Conservation (phyloP, 2,888 invertebrate genomes). For the Caenorhabditis virilis region DNA sequence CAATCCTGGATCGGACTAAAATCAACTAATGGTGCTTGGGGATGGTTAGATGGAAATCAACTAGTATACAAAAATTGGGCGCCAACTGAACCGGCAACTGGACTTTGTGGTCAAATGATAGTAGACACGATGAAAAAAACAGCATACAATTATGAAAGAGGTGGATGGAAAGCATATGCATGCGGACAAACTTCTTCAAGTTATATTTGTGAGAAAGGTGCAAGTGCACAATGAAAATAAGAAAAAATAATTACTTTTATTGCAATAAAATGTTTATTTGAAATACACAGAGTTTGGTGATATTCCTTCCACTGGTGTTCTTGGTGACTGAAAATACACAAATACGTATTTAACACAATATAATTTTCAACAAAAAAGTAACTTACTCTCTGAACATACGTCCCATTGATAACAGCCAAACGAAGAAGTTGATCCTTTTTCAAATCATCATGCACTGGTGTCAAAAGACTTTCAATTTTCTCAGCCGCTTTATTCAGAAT, state of each 20-base stretch:
- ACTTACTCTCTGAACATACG: conserved; percentile 69
- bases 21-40: conserved; percentile 7
- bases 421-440: conserved; percentile 98
- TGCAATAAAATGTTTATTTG: neutral
- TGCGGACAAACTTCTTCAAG: conserved; percentile 11
- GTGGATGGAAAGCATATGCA: conserved; percentile 24
- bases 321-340: neutral
- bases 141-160: conserved; percentile 19
- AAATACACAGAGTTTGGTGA: neutral
- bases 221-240: conserved; percentile 6
- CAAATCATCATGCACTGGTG: conserved; percentile 97
- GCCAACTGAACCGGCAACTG: conserved; percentile 18
- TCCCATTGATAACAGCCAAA: conserved; percentile 98
- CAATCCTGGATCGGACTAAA: conserved; percentile 26
- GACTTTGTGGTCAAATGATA: conserved; percentile 22
- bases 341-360: neutral
- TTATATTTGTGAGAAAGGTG: conserved; percentile 20
- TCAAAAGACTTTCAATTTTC: conserved; percentile 92
- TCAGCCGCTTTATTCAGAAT: conserved; percentile 93
- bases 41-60: conserved; percentile 12
- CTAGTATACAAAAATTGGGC: conserved; percentile 17
- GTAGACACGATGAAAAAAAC: conserved; percentile 14
- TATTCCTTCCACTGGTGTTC: neutral
- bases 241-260: neutral
- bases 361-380: neutral